Evolutionary conservation across 1,140 invertebrate genomes (phyloP).

Genomic region (Rhagoletis zephyria): DNA sequence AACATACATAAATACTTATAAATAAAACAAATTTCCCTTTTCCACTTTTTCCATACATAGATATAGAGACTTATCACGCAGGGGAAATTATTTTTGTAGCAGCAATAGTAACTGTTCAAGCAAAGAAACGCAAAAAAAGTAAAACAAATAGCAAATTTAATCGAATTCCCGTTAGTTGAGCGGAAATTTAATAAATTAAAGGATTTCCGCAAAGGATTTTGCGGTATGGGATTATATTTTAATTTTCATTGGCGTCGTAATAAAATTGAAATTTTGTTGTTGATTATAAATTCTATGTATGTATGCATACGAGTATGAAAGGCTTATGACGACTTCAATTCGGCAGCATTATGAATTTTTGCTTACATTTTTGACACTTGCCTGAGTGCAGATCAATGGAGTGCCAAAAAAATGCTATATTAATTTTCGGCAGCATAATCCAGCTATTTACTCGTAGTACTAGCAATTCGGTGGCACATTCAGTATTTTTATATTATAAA

Average conservation of each 20-base stretch:
- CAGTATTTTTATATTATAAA: too few species aligned
- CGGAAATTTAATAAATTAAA: slow-evolving; percentile 47
- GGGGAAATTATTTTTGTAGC: slow-evolving; percentile 23
- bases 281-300: too few species aligned
- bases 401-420: too few species aligned
- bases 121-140: neutral
- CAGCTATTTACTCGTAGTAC: too few species aligned
- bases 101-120: neutral
- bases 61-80: neutral
- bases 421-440: too few species aligned
- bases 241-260: neutral
- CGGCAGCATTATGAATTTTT: too few species aligned
- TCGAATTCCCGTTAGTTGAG: slow-evolving; percentile 33
- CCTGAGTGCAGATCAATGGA: too few species aligned
- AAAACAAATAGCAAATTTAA: slow-evolving; percentile 41
- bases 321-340: too few species aligned
- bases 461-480: too few species aligned
- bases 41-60: neutral
- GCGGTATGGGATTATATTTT: slow-evolving; percentile 33
- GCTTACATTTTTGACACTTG: too few species aligned
- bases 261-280: neutral
- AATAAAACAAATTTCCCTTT: slow-evolving; percentile 15
- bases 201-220: slow-evolving; percentile 47
- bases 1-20: too few species aligned
- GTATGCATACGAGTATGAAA: too few species aligned